Base-by-base conservation (phyloP, 1,140 invertebrate species). In the Musca vetustissima region DNA sequence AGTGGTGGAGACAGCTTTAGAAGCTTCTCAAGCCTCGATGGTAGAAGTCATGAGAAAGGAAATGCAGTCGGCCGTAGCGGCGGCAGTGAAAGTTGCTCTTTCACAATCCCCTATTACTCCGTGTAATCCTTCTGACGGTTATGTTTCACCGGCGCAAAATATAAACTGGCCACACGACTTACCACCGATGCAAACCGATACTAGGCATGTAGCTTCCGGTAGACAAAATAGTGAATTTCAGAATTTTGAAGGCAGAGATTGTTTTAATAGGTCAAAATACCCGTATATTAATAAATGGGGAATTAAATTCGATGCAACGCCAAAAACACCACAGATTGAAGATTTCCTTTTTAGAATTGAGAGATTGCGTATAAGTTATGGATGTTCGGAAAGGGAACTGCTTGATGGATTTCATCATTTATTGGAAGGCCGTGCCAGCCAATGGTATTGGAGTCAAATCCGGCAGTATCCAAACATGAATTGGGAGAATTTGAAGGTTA, bases 301-400 rank as follows among this genome's bases (percentile, higher is more conserved):
- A 4, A 19, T 66, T n/a, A 28, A 52, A 25, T 66, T 24, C 22
- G 50, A 53, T 22, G 65, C 48, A 14, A 52, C 48, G 3, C 15
- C 48, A 24, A 53, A 66, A 14, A 53, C 22, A 2, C 22, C 52
- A 14, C 3, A 24, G 9, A 25, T 66, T 17, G 65, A 66, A 52
- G 49, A 53, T 43, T 66, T 66, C 32, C 52, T 66, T 24, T 66
- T 52, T 53, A 14, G 65, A 7, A 15, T 66, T 13, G 50, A 66
- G 50, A 11, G 17, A 32, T n/a, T 66, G 3, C 22, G 28, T 6
- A 21, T 14, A 8, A 21, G 48, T 17, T 53, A 52, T 53, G 48
- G 24, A 1, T 25, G 47, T 15, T 24, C 50, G 6, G 50, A 24
- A 14, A 2, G 25, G 4, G 22, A 50, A 13, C 15, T 53, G 14